phyloP scores from a whole-genome alignment of 2,113 vertebrate genomes.

The Pachyramphus minor region DNA sequence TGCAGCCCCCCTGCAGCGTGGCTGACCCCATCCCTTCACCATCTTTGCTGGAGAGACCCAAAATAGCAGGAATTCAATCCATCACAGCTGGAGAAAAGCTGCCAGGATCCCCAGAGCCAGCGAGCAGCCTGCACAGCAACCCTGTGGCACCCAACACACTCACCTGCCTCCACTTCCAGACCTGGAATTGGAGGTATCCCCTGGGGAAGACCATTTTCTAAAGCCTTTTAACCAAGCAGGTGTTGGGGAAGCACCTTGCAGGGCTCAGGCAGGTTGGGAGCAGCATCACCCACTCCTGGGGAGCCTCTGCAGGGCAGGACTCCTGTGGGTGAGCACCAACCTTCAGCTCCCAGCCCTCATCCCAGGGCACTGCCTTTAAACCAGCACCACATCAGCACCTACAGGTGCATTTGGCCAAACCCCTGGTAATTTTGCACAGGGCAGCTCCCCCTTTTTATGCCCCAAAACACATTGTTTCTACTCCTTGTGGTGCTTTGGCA shows the following conservation, averaged over 20 bases:
- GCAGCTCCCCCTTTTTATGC: neutral
- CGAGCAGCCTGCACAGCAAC: rapidly evolving
- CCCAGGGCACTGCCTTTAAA: rapidly evolving
- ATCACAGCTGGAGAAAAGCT: neutral
- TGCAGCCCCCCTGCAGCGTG: rapidly evolving
- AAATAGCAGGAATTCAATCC: neutral
- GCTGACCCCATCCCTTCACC: neutral
- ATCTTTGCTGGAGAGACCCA: neutral
- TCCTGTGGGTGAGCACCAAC: rapidly evolving
- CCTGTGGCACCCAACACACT: rapidly evolving
- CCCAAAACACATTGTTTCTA: rapidly evolving
- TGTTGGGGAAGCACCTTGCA: neutral
- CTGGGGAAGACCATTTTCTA: rapidly evolving
- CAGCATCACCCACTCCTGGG: rapidly evolving
- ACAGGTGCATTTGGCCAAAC: neutral
- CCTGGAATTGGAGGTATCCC: neutral
- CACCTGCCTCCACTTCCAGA: rapidly evolving
- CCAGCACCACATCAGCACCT: neutral
- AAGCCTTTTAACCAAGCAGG: neutral
- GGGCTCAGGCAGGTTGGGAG: neutral
- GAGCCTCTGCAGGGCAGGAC: neutral
- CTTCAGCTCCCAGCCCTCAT: rapidly evolving
- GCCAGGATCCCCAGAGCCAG: neutral
- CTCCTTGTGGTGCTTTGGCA: rapidly evolving
- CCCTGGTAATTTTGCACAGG: rapidly evolving